Evolutionary conservation across 2,113 vertebrate genomes (phyloP), one percentile per base, ranked within the genome.

Genomic region (Atlantisia rogersi): DNA sequence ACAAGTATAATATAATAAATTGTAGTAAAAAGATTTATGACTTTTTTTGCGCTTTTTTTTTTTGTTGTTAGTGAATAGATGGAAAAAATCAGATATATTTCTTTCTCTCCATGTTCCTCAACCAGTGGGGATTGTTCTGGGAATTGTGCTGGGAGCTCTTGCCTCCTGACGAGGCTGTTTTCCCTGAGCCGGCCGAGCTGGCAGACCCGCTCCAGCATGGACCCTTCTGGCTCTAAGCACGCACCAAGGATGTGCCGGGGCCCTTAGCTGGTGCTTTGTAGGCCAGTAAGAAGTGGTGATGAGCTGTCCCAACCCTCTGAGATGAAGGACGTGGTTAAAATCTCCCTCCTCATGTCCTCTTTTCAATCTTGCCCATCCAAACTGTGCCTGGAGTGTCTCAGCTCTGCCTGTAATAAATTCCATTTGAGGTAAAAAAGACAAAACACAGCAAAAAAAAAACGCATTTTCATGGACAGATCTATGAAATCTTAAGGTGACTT

Each of bases 1-100:
- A 78, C 91, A 92, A 94, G 60, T 77, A 83, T 78, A 95, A 97
- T 88, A 94, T 94, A 93, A 94, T 86, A 92, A 89, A 92, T 82
- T 29, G 60, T 48, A 75, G 63, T 81, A 78, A 79, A 92, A 67
- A 71, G 77, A 96, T 96, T 94, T 92, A 94, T 11, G 10, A 12
- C 15, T 35, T 70, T 88, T 92, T 67, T 58, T 24, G 9, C 9
- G 21, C 20, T 22, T 48, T 48, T 48, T 48, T 48, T 48, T 17
- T 92, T 92, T 94, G 91, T 79, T 92, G 35, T 73, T 88, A 71
- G 46, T 78, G 83, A 96, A 94, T 91, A 88, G 60, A 94, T 82
- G 81, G 77, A 84, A 94, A 92, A 56, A 56, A 94, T 18, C 5
- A 16, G 19, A 6, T n/a, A 69, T 21, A 35, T 78, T 68, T n/a